phyloP scores from a whole-genome alignment of 2,888 invertebrate species.

The Acanthosoma haemorrhoidale region DNA sequence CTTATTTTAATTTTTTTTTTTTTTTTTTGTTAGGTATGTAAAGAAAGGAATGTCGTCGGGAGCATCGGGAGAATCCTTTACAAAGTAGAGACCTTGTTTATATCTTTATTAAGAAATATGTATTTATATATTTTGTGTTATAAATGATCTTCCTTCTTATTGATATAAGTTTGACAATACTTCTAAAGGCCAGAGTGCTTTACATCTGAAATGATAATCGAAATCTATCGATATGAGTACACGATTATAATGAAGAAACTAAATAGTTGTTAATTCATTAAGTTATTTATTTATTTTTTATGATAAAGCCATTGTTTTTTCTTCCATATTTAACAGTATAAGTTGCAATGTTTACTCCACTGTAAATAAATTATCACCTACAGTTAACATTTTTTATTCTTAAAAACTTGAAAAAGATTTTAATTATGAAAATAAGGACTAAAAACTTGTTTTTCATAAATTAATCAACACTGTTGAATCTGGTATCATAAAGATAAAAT shows the following conservation, averaged over 20 bases:
- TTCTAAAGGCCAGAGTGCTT: background rate
- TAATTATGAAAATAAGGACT: background rate
- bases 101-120: constrained; percentile 16
- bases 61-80: constrained; percentile 22
- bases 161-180: background rate
- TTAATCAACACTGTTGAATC: background rate
- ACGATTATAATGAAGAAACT: background rate
- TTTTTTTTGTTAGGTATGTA: constrained; percentile 22
- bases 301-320: background rate
- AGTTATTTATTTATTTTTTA: constrained; percentile 3
- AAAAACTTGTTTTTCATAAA: background rate
- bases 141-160: constrained; percentile 19
- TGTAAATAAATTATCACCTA: background rate
- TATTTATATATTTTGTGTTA: constrained; percentile 1
- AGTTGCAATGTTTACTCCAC: background rate
- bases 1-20: background rate
- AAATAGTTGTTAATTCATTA: background rate
- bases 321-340: background rate
- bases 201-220: background rate
- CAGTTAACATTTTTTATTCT: background rate
- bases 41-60: constrained; percentile 1
- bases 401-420: background rate
- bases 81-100: constrained; percentile 23
- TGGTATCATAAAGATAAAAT: no score
- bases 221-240: background rate